These are phyloP conservation scores for Borostomias antarcticus DNA, from an alignment of 2,797 vertebrate species.

Conservation along the genomic window DNA sequence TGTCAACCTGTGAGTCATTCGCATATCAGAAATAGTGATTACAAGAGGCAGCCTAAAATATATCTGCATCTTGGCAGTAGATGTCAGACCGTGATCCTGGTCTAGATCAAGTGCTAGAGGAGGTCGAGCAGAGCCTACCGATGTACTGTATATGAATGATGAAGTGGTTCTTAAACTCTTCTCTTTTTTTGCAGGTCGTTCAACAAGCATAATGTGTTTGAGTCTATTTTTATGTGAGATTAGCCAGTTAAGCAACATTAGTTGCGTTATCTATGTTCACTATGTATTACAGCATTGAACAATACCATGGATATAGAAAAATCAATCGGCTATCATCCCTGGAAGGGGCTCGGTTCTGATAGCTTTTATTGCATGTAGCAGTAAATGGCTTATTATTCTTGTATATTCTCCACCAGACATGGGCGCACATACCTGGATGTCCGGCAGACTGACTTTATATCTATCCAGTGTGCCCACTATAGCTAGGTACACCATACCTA, in stretches of 20 bases:
- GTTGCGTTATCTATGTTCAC: conserved; percentile 11
- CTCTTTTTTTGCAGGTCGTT: conserved; percentile 3
- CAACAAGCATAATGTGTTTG: conserved; percentile 9
- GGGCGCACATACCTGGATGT: not conserved
- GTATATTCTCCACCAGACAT: not conserved
- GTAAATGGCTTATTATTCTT: not conserved
- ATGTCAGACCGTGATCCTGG: not conserved
- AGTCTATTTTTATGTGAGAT: conserved; percentile 3
- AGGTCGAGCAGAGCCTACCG: not conserved
- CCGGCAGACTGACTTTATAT: no score
- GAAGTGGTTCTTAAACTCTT: not conserved
- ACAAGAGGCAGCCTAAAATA: not conserved
- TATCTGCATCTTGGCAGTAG: not conserved
- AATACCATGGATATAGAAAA: conserved; percentile 1
- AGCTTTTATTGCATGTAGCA: conserved; percentile 3
- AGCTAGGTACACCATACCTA: no score
- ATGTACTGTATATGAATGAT: not conserved
- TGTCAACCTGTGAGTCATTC: not conserved
- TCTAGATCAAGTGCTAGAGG: not conserved
- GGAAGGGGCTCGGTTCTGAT: not conserved
- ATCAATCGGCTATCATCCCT: not conserved
- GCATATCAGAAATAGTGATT: not conserved
- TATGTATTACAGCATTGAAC: conserved; percentile 1
- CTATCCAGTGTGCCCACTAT: no score
- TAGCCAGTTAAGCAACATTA: not conserved